Base-by-base conservation (phyloP, 2,888 invertebrate genomes). In the Magallana nippona region DNA sequence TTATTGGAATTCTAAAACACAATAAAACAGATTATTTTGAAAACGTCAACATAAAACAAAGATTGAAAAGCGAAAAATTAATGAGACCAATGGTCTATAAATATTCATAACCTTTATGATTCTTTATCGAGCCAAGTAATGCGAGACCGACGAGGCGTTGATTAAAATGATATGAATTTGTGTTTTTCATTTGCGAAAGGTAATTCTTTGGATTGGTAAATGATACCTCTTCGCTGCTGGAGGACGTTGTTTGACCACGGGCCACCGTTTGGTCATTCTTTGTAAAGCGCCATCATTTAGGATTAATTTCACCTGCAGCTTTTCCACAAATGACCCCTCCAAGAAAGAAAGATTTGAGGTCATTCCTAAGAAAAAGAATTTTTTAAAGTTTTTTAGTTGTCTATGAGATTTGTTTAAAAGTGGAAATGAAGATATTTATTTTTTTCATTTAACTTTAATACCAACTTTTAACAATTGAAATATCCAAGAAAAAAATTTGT, bases 41-140 rank as follows among this genome's bases (percentile, higher is more conserved):
- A 57, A 62, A 71, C 71, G 71, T 55, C 71, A 83, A 55, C 80
- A 83, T 83, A 83, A 83, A 83, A 83, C 83, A 83, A 83, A 83
- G 77, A 80, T 80, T 71, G 71, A 82, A 82, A 82, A 55, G 82
- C 22, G 19, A 55, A 63, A 55, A 83, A 82, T 82, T 83, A 82
- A 82, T 84, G 82, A 83, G 56, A 83, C 62, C 63, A 83, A 71
- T 81, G 56, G 83, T 80, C 58, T 80, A 86, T 86, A 83, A 86
- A 86, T 86, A 86, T 86, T 86, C 85, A 84, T 86, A 83, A 83
- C 32, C 77, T 79, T 84, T 55, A 78, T 84, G 81, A 27, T 78
- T 78, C 78, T 57, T 81, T 84, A 81, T 81, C 81, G 62, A 81
- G 55, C 44, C 81, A 58, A 82, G 85, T 82, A 82, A 83, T 77